Evolutionary conservation across 2,113 vertebrate genomes (phyloP).

Genomic region (Platycercus adscitus): DNA sequence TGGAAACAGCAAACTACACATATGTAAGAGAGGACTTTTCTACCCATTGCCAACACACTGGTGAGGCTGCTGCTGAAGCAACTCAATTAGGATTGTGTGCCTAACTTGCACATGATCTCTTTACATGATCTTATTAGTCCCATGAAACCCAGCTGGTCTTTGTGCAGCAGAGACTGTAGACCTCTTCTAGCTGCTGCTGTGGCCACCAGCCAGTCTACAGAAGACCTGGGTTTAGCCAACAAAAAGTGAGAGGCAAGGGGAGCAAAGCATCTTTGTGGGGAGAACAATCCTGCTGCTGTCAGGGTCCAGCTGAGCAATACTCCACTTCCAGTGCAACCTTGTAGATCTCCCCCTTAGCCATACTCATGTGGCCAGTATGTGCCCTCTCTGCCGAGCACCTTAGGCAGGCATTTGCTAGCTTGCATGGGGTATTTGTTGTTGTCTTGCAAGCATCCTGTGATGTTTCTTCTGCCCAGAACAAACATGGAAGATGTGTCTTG

Average conservation of each 20-base stretch:
- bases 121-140: no score
- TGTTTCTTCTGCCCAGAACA: neutral
- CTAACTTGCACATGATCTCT: neutral
- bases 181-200: no score
- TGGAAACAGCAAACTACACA: neutral
- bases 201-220: neutral
- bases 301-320: neutral
- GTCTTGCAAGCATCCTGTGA: neutral
- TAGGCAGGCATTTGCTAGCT: neutral
- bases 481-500: neutral
- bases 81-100: neutral
- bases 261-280: rapidly evolving
- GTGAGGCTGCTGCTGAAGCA: neutral
- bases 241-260: neutral
- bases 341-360: neutral
- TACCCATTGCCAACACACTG: no score
- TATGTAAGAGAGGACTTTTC: neutral
- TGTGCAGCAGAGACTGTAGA: neutral
- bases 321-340: neutral
- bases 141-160: neutral
- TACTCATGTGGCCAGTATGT: neutral
- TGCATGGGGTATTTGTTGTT: neutral
- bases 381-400: neutral
- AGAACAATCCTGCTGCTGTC: neutral
- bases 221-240: neutral